These are phyloP conservation scores for Paramisgurnus dabryanus DNA, from an alignment of 2,113 vertebrate species.

Conservation along the genomic window DNA sequence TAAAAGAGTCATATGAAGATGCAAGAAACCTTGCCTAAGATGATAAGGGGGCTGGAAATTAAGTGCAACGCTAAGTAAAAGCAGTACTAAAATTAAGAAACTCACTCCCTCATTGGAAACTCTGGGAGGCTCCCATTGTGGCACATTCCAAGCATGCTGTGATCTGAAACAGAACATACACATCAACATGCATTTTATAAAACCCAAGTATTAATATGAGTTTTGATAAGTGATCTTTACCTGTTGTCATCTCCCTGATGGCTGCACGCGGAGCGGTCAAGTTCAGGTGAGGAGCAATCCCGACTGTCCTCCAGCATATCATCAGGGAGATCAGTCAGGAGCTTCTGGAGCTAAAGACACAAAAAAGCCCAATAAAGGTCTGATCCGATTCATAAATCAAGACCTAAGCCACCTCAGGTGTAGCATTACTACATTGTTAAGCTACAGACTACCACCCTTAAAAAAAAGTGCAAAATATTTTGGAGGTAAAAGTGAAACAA, in stretches of 20 bases:
- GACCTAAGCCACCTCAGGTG: not conserved
- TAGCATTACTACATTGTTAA: no score
- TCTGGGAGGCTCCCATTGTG: conserved; percentile 73
- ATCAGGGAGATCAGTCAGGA: conserved; percentile 94
- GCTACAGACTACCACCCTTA: no score
- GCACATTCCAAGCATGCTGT: conserved; percentile 69
- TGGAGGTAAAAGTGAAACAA: no score
- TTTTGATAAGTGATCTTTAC: conserved; percentile 62
- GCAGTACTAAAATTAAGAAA: not conserved
- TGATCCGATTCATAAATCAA: not conserved
- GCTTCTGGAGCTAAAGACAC: conserved; percentile 81
- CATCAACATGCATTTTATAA: not conserved
- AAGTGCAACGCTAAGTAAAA: not conserved
- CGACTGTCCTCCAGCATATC: conserved; percentile 94
- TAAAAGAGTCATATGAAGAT: no score
- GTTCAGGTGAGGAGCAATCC: conserved; percentile 81
- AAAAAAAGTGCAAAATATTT: no score
- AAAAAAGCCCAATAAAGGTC: not conserved
- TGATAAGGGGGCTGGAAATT: no score
- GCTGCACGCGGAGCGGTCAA: conserved; percentile 76
- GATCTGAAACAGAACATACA: conserved; percentile 65
- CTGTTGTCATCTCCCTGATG: conserved; percentile 71
- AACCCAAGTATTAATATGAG: not conserved
- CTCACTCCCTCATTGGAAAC: conserved; percentile 74
- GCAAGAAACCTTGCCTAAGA: no score